Base-by-base conservation (phyloP, 1,140 invertebrate genomes). In the Lineus longissimus region DNA sequence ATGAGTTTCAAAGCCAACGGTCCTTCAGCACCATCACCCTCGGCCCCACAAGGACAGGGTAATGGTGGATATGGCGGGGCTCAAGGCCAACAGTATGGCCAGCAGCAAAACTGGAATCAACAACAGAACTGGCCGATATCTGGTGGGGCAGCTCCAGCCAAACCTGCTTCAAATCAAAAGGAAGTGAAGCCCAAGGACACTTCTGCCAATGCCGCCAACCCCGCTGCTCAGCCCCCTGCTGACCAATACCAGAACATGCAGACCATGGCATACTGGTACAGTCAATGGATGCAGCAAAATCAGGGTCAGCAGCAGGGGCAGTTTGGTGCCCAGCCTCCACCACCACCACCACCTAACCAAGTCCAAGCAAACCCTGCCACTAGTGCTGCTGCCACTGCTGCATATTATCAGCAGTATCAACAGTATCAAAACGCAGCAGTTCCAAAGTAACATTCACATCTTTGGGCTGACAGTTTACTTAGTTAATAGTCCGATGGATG, bases 221-320 rank as follows among this genome's bases (percentile, higher is more conserved):
- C 7, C 13, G 56, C 56, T 2, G 15, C 6, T 2, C 19, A 30
- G 22, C 15, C 17, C 4, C 11, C 22, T 19, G 33, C 7, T 36
- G 33, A 43, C 27, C 31, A 55, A n/a, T 29, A 29, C 22, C 17
- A n/a, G 19, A 61, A 61, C 47, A 30, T 65, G 33, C 60, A 62
- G 30, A 65, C 62, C 25, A 65, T 68, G 67, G 62, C 62, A 23
- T 60, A 23, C n/a, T 55, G 56, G 66, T 68, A 68, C 64, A 68
- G 63, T 63, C 63, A 68, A 56, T 68, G 67, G 67, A 68, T 65
- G 66, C 25, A 33, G 19, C 51, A 61, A 30, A 43, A 55, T 45
- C 61, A 62, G 40, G 27, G 55, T 17, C 15, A 27, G 17, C 15
- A 43, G 29, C n/a, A 62, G 1, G 33, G 6, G 15, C 33, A 36